These are phyloP conservation scores for Glyphotaelius pellucidus DNA, from an alignment of 2,888 invertebrate genomes.

Conservation along the genomic window DNA sequence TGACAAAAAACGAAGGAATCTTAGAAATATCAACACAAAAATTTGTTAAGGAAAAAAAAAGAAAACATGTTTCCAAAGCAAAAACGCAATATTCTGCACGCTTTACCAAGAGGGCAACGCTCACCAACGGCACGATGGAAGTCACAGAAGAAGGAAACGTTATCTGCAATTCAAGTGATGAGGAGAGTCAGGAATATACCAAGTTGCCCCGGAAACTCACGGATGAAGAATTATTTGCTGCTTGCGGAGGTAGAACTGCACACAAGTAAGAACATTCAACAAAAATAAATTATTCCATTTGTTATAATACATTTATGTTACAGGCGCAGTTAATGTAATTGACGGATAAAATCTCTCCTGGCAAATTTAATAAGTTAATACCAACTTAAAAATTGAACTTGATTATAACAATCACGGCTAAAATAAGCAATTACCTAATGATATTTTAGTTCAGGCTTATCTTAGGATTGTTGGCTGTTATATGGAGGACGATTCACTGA, in stretches of 20 bases:
- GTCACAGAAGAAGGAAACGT: background rate
- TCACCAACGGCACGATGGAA: conserved; percentile 70
- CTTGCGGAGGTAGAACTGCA: conserved; percentile 89
- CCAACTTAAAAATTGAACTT: background rate
- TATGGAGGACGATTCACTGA: no score
- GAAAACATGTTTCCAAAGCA: conserved; percentile 28
- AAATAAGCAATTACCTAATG: background rate
- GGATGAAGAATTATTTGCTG: conserved; percentile 88
- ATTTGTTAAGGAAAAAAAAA: conserved; percentile 72
- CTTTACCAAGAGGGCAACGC: conserved; percentile 72
- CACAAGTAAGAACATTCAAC: conserved; percentile 81
- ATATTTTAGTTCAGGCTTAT: no score
- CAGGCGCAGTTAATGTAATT: background rate
- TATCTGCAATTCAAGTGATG: conserved; percentile 67
- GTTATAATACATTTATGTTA: background rate
- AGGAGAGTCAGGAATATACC: conserved; percentile 69
- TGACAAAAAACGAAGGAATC: conserved; percentile 40
- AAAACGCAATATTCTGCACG: conserved; percentile 69
- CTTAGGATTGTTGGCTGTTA: no score
- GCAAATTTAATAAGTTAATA: background rate
- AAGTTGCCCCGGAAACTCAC: conserved; percentile 72
- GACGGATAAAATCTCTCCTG: background rate
- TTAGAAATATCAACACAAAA: conserved; percentile 65
- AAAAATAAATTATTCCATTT: background rate
- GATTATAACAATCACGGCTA: background rate